Conservation (phyloP, 2,797 vertebrate genomes). For the Rhinophrynus dorsalis region DNA sequence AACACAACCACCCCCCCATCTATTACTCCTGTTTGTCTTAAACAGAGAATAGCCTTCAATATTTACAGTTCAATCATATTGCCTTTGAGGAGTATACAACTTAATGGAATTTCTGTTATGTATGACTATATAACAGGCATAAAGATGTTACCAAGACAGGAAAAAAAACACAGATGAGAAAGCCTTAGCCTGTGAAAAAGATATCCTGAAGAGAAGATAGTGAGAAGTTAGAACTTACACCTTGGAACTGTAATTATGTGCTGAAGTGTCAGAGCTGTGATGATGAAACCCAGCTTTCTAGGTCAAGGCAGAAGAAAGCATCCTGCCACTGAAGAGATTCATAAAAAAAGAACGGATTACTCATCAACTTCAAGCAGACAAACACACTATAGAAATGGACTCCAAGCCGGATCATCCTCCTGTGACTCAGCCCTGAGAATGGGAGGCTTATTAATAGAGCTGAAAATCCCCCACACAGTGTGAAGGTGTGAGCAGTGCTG, state of each 20-base stretch:
- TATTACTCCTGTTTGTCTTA: no score
- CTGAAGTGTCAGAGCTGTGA: background rate
- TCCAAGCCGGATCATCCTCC: conserved; percentile 5
- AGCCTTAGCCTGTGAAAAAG: background rate
- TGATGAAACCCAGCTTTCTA: conserved; percentile 32
- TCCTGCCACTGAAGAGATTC: conserved; percentile 15
- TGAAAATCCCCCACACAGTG: background rate
- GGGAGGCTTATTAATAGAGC: background rate
- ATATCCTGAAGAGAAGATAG: background rate
- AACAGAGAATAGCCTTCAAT: no score
- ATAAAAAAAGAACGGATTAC: conserved; percentile 23
- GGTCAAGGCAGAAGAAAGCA: conserved; percentile 30
- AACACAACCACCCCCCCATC: no score
- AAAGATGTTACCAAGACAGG: background rate
- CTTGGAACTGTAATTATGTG: conserved; percentile 4
- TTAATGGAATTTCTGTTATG: no score
- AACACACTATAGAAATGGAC: conserved; percentile 2
- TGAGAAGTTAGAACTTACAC: background rate
- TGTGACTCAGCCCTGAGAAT: conserved; percentile 1
- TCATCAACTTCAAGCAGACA: conserved; percentile 32
- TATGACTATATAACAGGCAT: background rate
- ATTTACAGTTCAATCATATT: no score
- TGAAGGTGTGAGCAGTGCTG: background rate
- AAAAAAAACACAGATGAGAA: background rate
- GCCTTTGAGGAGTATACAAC: background rate